Percentiles rank a stretch among this genome's conserved stretches.
phyloP scores from a whole-genome alignment of 2,888 invertebrate genomes.

The Venustoraphidia nigricollis region DNA sequence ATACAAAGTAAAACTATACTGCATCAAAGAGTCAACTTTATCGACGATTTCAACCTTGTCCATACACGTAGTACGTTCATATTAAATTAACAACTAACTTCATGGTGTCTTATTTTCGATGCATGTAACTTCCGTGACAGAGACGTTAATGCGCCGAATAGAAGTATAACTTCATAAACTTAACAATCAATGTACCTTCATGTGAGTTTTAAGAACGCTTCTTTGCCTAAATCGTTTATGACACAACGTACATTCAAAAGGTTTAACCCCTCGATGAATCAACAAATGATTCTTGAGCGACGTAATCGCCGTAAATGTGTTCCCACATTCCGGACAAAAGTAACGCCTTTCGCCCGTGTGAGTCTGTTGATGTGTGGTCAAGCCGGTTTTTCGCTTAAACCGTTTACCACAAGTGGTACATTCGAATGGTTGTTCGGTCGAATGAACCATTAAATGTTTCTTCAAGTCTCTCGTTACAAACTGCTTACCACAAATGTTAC shows the following conservation, averaged over 20 bases:
- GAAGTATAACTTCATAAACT: no score
- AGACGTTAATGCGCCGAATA: no score
- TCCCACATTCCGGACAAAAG: slow-evolving; percentile 5
- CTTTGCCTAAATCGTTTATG: slow-evolving; percentile 3
- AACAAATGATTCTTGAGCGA: slow-evolving; percentile 6
- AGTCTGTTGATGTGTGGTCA: slow-evolving; percentile 5
- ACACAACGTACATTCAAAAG: slow-evolving; percentile 6
- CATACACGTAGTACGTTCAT: no score
- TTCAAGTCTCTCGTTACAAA: slow-evolving; percentile 5
- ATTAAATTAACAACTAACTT: no score
- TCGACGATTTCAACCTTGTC: no score
- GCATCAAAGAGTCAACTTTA: no score
- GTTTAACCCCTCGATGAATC: slow-evolving; percentile 5
- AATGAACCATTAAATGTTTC: slow-evolving; percentile 9
- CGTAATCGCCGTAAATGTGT: slow-evolving; percentile 2
- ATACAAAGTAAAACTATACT: no score
- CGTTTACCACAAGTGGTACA: slow-evolving; percentile 10
- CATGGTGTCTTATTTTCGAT: no score
- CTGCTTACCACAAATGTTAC: slow-evolving; percentile 7
- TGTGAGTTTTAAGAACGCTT: no score
- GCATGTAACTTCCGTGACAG: no score
- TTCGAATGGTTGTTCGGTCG: slow-evolving; percentile 7
- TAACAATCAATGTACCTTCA: no score
- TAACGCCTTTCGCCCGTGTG: slow-evolving; percentile 9
- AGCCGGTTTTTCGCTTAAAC: slow-evolving; percentile 7